Conservation (phyloP, 2,888 invertebrate genomes). For the Amaurobius ferox region DNA sequence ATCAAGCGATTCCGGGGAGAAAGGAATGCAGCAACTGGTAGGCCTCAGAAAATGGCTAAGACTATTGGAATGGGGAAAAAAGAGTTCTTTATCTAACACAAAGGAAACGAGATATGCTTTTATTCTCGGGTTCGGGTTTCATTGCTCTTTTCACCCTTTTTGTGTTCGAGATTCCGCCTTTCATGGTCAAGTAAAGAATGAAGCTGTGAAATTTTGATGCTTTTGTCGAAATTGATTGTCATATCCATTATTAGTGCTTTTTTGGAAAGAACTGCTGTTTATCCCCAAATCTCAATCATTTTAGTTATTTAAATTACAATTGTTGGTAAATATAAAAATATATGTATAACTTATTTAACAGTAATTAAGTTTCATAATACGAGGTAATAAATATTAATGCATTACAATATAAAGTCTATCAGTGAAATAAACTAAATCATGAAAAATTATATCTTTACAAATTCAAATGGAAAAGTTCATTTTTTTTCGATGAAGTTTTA, state of each 20-base stretch:
- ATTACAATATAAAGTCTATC: no score
- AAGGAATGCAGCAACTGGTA: slow-evolving; percentile 51
- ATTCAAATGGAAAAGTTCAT: no score
- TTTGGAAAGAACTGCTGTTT: not conserved
- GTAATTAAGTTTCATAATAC: no score
- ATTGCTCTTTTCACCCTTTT: slow-evolving; percentile 6
- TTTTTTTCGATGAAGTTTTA: no score
- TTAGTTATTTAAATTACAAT: no score
- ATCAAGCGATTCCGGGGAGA: slow-evolving; percentile 26
- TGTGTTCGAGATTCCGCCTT: not conserved
- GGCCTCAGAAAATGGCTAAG: not conserved
- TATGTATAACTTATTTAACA: no score
- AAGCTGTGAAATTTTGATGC: not conserved
- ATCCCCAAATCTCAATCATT: no score
- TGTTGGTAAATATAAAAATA: no score
- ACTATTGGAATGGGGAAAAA: not conserved
- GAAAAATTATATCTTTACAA: no score
- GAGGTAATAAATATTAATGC: no score
- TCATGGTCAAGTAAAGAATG: not conserved
- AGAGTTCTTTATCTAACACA: slow-evolving; percentile 4
- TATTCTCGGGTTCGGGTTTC: slow-evolving; percentile 9
- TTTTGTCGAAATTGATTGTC: not conserved
- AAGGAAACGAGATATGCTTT: slow-evolving; percentile 24
- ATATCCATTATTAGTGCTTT: not conserved
- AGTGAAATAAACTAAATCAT: no score